Evolutionary conservation across 1,140 invertebrate species (phyloP).

Genomic region (Magallana angulata): DNA sequence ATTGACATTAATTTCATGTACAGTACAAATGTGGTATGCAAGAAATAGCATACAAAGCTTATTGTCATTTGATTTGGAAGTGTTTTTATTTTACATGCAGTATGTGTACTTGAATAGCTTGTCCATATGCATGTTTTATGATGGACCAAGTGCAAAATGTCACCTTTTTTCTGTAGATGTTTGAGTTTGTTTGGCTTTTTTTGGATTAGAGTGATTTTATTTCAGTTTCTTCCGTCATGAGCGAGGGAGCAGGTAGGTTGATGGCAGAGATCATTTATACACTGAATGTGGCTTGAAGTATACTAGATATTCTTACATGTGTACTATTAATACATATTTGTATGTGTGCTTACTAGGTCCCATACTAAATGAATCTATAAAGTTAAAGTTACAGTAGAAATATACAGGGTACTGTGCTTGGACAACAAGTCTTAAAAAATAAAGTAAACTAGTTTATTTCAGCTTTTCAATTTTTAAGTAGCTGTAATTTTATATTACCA

Average conservation of each 20-base stretch:
- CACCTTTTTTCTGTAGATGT: background rate
- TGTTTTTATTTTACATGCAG: background rate
- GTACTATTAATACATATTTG: background rate
- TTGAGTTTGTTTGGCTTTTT: background rate
- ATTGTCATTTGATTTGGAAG: background rate
- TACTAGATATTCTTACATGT: background rate
- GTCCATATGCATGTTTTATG: no score
- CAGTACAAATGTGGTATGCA: no score
- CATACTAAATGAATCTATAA: slow-evolving; percentile 3
- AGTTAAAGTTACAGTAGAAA: background rate
- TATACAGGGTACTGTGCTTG: no score
- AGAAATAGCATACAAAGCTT: no score
- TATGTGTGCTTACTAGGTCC: background rate
- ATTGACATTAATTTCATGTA: background rate
- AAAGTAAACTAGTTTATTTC: no score
- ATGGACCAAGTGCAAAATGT: background rate
- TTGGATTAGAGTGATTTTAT: slow-evolving; percentile 14
- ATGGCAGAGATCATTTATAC: background rate
- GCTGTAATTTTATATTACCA: no score
- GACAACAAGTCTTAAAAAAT: no score
- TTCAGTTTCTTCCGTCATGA: slow-evolving; percentile 15
- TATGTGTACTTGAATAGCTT: no score
- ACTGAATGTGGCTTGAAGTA: background rate
- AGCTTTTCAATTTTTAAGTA: no score
- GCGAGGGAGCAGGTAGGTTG: background rate